Evolutionary conservation across 2,797 vertebrate genomes (phyloP).

Genomic region (Anabas testudineus): DNA sequence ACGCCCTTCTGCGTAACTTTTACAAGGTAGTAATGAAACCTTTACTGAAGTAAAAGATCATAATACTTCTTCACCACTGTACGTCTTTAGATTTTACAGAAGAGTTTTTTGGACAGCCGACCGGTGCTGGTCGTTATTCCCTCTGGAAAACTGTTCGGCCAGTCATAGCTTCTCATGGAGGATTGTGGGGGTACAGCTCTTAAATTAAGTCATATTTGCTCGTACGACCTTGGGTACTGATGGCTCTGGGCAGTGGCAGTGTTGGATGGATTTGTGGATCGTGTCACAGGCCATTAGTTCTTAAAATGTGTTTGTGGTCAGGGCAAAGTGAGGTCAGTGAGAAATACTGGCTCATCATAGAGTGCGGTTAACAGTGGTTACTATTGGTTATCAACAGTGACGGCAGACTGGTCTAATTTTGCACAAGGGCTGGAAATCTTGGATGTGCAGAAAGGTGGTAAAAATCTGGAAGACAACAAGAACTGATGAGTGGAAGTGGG

Average conservation of each 20-base stretch:
- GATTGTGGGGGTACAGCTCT: constrained; percentile 14
- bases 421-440: no score
- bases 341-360: constrained; percentile 31
- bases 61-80: no score
- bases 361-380: constrained; percentile 19
- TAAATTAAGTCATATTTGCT: constrained; percentile 52
- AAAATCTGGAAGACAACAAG: no score
- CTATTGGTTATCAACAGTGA: background rate
- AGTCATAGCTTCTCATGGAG: constrained; percentile 16
- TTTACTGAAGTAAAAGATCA: no score
- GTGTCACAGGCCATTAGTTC: constrained; percentile 64
- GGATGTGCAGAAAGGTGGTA: no score
- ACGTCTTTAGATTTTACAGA: no score
- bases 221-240: constrained; percentile 43
- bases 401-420: background rate
- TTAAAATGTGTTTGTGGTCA: constrained; percentile 66
- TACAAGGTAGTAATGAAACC: no score
- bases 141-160: constrained; percentile 12
- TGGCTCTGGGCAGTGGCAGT: constrained; percentile 13
- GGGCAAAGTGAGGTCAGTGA: constrained; percentile 50
- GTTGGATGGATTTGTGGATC: constrained; percentile 56
- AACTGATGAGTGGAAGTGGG: background rate
- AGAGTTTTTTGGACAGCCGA: background rate
- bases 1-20: no score
- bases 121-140: background rate